Conservation (phyloP, 2,888 invertebrate genomes). For the Nomada lathburiana region DNA sequence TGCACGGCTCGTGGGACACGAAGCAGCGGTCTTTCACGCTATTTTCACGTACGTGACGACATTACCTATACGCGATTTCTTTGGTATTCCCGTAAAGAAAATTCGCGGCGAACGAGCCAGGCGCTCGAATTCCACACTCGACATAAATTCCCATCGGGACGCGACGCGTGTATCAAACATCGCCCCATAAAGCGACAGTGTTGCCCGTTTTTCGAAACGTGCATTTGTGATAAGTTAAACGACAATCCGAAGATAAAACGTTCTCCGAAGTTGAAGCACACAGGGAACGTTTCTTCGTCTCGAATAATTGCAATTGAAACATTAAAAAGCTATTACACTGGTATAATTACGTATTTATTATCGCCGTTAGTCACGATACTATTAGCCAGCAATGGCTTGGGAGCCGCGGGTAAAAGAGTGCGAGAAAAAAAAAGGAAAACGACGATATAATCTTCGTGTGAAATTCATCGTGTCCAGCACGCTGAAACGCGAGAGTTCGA, state of each 20-base stretch:
- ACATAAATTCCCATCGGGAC: conserved; percentile 15
- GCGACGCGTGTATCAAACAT: conserved; percentile 20
- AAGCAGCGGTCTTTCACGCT: conserved; percentile 32
- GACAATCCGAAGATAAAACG: background rate
- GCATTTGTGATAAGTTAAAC: background rate
- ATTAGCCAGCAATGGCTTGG: background rate
- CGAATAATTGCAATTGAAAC: conserved; percentile 42
- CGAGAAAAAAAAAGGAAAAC: background rate
- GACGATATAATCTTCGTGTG: conserved; percentile 27
- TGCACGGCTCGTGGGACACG: conserved; percentile 17
- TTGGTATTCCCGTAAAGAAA: conserved; percentile 31
- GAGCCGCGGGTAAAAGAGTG: too few species aligned
- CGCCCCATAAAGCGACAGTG: background rate
- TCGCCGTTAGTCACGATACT: conserved; percentile 35
- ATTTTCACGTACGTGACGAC: conserved; percentile 45
- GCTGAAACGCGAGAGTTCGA: conserved; percentile 50
- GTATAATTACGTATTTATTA: conserved; percentile 34
- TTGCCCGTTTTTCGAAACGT: background rate
- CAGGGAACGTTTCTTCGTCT: background rate
- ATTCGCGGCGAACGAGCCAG: conserved; percentile 26
- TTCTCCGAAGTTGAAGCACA: too few species aligned
- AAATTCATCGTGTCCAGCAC: conserved; percentile 35
- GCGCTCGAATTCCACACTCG: conserved; percentile 20
- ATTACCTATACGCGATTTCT: conserved; percentile 47
- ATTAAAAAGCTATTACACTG: conserved; percentile 43